Evolutionary conservation across 2,888 invertebrate species (phyloP).

Genomic region (Holacanthella duospinosa): DNA sequence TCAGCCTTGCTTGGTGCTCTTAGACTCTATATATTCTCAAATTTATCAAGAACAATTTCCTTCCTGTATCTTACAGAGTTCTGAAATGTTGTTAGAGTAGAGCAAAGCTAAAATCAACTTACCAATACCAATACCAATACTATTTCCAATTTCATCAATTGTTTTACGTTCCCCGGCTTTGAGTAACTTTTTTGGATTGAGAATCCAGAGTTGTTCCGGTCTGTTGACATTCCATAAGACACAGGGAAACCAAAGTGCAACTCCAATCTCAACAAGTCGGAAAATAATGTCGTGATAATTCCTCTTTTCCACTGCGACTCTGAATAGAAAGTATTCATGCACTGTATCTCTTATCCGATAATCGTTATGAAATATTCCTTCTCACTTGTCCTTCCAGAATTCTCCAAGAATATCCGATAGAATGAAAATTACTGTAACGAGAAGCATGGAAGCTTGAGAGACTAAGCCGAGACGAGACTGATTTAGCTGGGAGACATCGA

Average conservation of each 20-base stretch:
- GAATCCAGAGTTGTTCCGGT: conserved; percentile 83
- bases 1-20: no score
- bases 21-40: no score
- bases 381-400: conserved; percentile 85
- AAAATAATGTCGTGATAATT: conserved; percentile 89
- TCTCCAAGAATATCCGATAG: conserved; percentile 82
- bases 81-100: neutral
- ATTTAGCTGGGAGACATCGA: conserved; percentile 73
- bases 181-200: conserved; percentile 79
- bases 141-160: conserved; percentile 4
- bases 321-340: no score
- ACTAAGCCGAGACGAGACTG: conserved; percentile 80
- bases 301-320: conserved; percentile 75
- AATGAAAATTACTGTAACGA: conserved; percentile 76
- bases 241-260: conserved; percentile 89
- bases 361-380: conserved; percentile 34
- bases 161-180: conserved; percentile 24
- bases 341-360: no score
- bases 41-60: no score
- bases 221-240: conserved; percentile 87
- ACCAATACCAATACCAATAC: neutral
- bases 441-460: conserved; percentile 81
- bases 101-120: neutral
- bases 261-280: conserved; percentile 81
- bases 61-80: neutral